Base-by-base conservation (phyloP, 1,140 invertebrate genomes). In the Whitmania pigra region DNA sequence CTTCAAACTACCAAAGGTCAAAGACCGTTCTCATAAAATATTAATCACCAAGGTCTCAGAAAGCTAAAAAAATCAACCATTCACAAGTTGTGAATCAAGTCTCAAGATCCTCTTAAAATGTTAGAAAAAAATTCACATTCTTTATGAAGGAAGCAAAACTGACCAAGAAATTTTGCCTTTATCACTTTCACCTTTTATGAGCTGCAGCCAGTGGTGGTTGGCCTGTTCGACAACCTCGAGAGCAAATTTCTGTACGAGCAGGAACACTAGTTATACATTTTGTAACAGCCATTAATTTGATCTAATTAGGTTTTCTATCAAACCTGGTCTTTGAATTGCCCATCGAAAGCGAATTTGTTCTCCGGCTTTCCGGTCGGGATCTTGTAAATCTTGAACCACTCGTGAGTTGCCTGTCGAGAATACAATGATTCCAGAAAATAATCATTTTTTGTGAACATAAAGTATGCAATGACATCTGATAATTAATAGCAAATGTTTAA, bases 321-420 rank as follows among this genome's bases (percentile, higher is more conserved):
- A 53, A 25, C 73, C 71, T 69, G 71, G 49, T 74, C 70, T 53
- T 97, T 97, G 25, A 93, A 89, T 83, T 97, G 89, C 18, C 92
- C 94, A 82, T 94, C 90, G 81, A 98, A 98, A 13, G 94, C 97
- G 87, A 99, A 99, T 78, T 91, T 86, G 85, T 99, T 99, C 81
- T 89, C 88, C 0, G 94, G 93, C 83, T 99, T 97, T 53, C 95
- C 95, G 86, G 97, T 93, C 68, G 97, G 97, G 79, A 98, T 92
- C 85, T 99, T 99, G 84, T 99, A 99, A 74, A 95, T 91, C 78
- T 90, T 90, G 80, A 99, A 97, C 97, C 97, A 99, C 85, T 98
- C 94, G 72, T 94, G 87, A 11, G 95, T 94, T 18, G 94, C 94
- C 83, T 85, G 72, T 53, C 84, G 78, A 71, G 18, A 49, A 49